A percentile compares a stretch with the other conserved stretches of the same genome.
Evolutionary conservation across 2,797 vertebrate genomes (phyloP).

Genomic region (Gallinago solitaria): DNA sequence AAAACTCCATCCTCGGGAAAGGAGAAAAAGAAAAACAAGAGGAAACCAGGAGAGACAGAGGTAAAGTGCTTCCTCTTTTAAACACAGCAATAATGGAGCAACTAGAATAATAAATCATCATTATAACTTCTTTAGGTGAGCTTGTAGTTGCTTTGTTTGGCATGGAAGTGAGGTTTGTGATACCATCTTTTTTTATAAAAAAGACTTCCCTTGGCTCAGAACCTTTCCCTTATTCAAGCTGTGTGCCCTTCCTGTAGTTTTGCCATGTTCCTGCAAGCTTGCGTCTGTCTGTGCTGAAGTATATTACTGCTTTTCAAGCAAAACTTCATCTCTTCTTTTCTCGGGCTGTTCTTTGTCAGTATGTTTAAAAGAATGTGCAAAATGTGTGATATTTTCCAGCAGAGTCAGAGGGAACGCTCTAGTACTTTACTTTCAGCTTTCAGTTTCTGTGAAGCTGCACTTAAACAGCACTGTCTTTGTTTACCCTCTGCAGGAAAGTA

Average conservation of each 20-base stretch:
- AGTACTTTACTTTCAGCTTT: background rate
- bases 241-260: background rate
- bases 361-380: background rate
- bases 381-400: background rate
- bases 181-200: background rate
- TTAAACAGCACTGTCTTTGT: background rate
- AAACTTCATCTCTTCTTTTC: background rate
- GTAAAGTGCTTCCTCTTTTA: conserved; percentile 67
- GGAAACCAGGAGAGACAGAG: conserved; percentile 87
- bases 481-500: conserved; percentile 82
- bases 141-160: background rate
- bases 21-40: conserved; percentile 82
- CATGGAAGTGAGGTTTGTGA: background rate
- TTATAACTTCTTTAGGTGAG: background rate
- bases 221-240: background rate
- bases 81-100: background rate
- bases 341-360: background rate
- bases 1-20: conserved; percentile 72
- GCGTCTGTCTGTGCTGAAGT: background rate
- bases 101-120: accelerated
- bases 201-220: background rate
- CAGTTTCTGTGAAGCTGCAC: background rate
- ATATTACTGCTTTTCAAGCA: background rate
- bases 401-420: background rate
- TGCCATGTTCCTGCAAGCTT: accelerated